These are phyloP conservation scores for Corythaixoides concolor DNA, from an alignment of 2,113 vertebrate genomes.

Conservation along the genomic window DNA sequence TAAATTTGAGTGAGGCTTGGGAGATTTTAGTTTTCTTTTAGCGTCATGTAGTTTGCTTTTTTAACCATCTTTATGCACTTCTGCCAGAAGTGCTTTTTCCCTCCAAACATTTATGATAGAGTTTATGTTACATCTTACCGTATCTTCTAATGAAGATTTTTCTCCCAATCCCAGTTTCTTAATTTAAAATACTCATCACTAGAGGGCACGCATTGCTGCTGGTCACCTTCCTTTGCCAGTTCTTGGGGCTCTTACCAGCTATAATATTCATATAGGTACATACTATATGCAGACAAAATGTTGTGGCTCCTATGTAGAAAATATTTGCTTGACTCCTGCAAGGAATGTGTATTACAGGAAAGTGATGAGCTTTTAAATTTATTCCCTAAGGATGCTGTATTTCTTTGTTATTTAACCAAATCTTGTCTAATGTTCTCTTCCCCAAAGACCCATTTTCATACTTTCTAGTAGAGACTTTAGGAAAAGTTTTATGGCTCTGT, in stretches of 20 bases:
- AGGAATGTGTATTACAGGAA: not conserved
- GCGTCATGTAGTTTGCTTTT: not conserved
- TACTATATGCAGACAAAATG: not conserved
- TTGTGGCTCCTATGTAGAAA: not conserved
- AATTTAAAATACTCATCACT: not conserved
- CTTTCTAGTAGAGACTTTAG: not conserved
- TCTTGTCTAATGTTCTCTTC: not conserved
- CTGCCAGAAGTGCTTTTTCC: not conserved
- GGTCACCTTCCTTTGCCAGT: not conserved
- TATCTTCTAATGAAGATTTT: not conserved
- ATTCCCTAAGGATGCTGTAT: not conserved
- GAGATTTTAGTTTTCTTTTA: not conserved
- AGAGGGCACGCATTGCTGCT: not conserved
- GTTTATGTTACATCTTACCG: not conserved
- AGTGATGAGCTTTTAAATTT: not conserved
- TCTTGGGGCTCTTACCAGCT: not conserved
- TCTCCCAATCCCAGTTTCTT: not conserved
- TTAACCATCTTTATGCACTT: not conserved
- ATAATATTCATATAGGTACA: fast-evolving
- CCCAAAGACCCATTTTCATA: not conserved
- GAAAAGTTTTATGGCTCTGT: not conserved
- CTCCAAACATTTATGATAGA: not conserved
- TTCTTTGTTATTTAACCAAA: not conserved
- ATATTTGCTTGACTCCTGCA: not conserved
- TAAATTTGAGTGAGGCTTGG: not conserved